Conservation (phyloP, 1,140 invertebrate species). For the Protaetia brevitarsis region DNA sequence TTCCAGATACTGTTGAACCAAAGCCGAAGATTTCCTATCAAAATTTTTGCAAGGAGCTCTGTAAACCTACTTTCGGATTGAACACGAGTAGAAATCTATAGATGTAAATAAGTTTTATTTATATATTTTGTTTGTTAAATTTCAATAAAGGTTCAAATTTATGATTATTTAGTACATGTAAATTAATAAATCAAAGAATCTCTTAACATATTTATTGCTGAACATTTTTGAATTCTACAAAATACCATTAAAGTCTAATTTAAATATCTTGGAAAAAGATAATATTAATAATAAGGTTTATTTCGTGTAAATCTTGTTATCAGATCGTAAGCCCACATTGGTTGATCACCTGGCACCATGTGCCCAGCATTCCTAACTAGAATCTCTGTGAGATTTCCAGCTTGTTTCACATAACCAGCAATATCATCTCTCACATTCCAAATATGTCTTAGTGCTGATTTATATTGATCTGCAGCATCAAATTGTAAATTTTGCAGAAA, state of each 20-base stretch:
- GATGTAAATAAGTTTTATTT: slow-evolving; percentile 23
- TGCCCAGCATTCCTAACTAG: slow-evolving; percentile 76
- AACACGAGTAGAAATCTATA: slow-evolving; percentile 5
- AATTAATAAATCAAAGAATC: neutral
- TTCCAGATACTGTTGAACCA: slow-evolving; percentile 81
- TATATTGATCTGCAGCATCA: slow-evolving; percentile 60
- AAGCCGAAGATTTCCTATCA: slow-evolving; percentile 89
- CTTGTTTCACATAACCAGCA: slow-evolving; percentile 70
- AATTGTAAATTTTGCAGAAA: slow-evolving; percentile 67
- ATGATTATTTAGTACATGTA: neutral
- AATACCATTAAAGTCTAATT: neutral
- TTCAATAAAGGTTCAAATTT: neutral
- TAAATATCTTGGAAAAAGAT: neutral
- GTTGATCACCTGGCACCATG: slow-evolving; percentile 77
- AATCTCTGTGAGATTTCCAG: slow-evolving; percentile 72
- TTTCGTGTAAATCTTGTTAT: slow-evolving; percentile 70
- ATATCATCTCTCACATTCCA: slow-evolving; percentile 67
- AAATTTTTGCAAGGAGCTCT: slow-evolving; percentile 64
- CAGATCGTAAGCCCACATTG: slow-evolving; percentile 69
- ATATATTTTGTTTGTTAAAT: neutral
- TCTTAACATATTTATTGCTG: too few relatives aligned
- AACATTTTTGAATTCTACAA: neutral
- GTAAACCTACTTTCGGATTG: too few relatives aligned
- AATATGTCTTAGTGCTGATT: slow-evolving; percentile 56
- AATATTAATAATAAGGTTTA: slow-evolving; percentile 50